Base-by-base conservation (phyloP, 2,113 vertebrate genomes). In the Cebidichthys violaceus region DNA sequence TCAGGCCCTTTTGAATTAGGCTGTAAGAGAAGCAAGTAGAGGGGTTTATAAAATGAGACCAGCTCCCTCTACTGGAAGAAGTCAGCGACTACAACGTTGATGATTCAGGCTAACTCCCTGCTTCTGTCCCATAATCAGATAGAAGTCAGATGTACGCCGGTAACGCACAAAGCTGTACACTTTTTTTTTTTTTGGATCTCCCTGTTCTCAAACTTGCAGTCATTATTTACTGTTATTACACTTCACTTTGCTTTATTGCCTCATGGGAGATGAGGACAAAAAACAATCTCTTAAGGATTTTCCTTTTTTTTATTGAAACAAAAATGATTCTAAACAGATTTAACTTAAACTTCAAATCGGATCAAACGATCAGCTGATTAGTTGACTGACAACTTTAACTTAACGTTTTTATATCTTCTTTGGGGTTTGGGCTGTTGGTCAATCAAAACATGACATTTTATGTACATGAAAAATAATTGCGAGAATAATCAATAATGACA, bases 31-130 rank as follows among this genome's bases (percentile, higher is more conserved):
- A 9, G 13, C 22, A 31, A 31, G 9, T 6, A 35, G 54, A 43
- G 31, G 2, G 0, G 7, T 76, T 71, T 68, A 9, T 47, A 9
- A 27, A 22, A 60, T 43, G 84, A 35, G 13, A 37, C 35, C 0
- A 65, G 43, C 50, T 67, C 84, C 90, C 84, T 83, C 91, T 82
- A 64, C 77, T 89, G 91, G 89, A 24, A 1, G 18, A 1, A n/a
- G 41, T 27, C 13, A 2, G 55, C 15, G 2, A 75, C 13, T 66
- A 70, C 80, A 10, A 4, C 52, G n/a, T 9, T 2, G 59, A 27
- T 18, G 33, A 37, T 41, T 1, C 27, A 31, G 57, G 15, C 27
- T 2, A 55, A 14, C 33, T 55, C 33, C 6, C 31, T 55, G 47
- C 4, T 14, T 9, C 29, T 15, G 47, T 35, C 22, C 22, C 24